Base-by-base conservation (phyloP, 2,888 invertebrate genomes). In the Piscicola geometra region DNA sequence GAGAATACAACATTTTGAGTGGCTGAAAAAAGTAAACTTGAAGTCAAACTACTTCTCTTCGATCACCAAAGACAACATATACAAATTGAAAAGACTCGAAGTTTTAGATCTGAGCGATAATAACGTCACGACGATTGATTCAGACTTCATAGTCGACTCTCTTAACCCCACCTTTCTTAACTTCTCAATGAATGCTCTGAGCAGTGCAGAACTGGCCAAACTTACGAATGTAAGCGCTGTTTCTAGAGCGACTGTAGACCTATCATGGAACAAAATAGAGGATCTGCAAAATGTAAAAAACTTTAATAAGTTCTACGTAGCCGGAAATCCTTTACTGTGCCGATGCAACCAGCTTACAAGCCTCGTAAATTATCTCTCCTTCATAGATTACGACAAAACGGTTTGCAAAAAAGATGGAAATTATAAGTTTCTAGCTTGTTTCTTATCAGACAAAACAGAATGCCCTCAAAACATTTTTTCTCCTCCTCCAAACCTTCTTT, bases 81-180 rank as follows among this genome's bases (percentile, higher is more conserved):
- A 47, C 2, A 52, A 52, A n/a, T 25, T 73, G 1, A 21, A 18
- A 21, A 35, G 5, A 28, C 30, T 73, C n/a, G 33, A 73, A 30
- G 21, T 15, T 1, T 28, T 73, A 21, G 73, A 73, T 36, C n/a
- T 56, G 35, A 73, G 73, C 25, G 64, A 73, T 35, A 73, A 73
- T 64, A 56, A 73, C 73, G 32, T 73, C n/a, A 64, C 73, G 3
- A 32, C 33, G 21, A 30, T 73, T 64, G 64, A 73, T 33, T 73
- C 52, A 2, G 33, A 12, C n/a, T 25, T 52, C 1, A 32, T 64
- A 25, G 47, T 28, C 1, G 25, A 9, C 25, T 36, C 32, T 32
- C 15, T n/a, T 21, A 25, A 25, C 18, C 30, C 36, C 18, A 36
- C 15, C 32, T 30, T 73, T 35, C 64, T 73, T 15, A 73, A 73